These are phyloP conservation scores for Phthorimaea operculella DNA, from an alignment of 1,140 invertebrate species.

Conservation along the genomic window DNA sequence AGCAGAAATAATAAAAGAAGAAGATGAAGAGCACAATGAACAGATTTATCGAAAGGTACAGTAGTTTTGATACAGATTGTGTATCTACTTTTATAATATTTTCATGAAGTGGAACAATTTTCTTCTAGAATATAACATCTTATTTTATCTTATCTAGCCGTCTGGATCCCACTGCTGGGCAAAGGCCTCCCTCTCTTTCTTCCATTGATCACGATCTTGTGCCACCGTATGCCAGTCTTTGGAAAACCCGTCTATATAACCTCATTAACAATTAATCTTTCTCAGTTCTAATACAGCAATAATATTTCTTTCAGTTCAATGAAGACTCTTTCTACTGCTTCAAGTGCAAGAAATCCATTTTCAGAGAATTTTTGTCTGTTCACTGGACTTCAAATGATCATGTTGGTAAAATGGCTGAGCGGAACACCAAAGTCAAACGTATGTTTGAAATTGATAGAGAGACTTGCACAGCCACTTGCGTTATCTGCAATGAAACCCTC, in stretches of 20 bases:
- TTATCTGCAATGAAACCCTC: background rate
- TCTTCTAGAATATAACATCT: too few species aligned
- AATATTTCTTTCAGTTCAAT: slow-evolving; percentile 25
- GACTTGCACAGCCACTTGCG: background rate
- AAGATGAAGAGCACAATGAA: background rate
- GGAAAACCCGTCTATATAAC: too few species aligned
- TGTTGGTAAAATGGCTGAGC: background rate
- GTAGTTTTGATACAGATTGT: background rate
- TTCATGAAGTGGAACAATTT: background rate
- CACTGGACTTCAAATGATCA: slow-evolving; percentile 15
- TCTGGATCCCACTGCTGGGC: too few species aligned
- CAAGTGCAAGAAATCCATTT: slow-evolving; percentile 22
- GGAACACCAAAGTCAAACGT: background rate
- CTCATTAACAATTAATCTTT: background rate
- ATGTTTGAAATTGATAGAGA: background rate
- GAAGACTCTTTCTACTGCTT: slow-evolving; percentile 31
- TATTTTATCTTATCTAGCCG: too few species aligned
- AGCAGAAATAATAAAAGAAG: slow-evolving; percentile 10
- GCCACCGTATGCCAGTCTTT: too few species aligned
- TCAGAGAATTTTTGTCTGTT: slow-evolving; percentile 1
- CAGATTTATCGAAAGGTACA: background rate
- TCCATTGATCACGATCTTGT: too few species aligned
- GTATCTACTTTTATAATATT: background rate
- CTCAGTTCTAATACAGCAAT: too few species aligned
- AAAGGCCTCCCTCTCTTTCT: too few species aligned